Evolutionary conservation across 1,140 invertebrate genomes (phyloP).

Genomic region (Bombyx mori): ASM3026992v2 NC_085116.1:10639501-10640000

Average conservation of each 20-base stretch:
- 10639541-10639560: neutral
- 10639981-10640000: no score
- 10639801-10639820: slow-evolving; percentile 82
- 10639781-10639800: slow-evolving; percentile 80
- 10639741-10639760: slow-evolving; percentile 87
- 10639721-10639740: slow-evolving; percentile 28
- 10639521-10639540: neutral
- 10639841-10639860: neutral
- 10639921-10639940: no score
- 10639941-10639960: no score
- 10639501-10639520: no score
- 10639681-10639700: slow-evolving; percentile 41
- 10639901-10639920: no score
- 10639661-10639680: slow-evolving; percentile 32
- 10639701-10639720: slow-evolving; percentile 59
- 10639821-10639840: slow-evolving; percentile 14
- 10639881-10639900: no score
- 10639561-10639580: neutral
- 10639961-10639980: no score
- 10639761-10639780: slow-evolving; percentile 88
- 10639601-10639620: slow-evolving; percentile 58
- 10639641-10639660: slow-evolving; percentile 35
- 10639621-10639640: slow-evolving; percentile 46
- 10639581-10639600: neutral
- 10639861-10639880: neutral